phyloP scores from a whole-genome alignment of 2,113 vertebrate genomes.

The Triplophysa tibetana region DNA sequence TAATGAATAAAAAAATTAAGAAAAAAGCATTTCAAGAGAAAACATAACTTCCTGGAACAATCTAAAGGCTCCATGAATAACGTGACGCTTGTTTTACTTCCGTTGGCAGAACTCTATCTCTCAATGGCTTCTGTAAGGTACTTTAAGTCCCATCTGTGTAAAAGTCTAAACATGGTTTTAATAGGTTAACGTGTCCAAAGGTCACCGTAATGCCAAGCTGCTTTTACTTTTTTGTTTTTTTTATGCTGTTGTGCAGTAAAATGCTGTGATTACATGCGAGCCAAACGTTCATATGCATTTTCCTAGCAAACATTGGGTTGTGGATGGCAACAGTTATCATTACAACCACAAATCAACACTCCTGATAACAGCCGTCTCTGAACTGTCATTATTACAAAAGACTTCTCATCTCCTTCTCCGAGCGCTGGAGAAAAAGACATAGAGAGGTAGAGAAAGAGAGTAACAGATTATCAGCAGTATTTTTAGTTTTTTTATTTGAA shows the following conservation, averaged over 20 bases:
- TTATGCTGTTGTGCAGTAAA: background rate
- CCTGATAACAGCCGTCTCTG: constrained; percentile 23
- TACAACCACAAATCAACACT: constrained; percentile 24
- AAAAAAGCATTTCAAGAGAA: no score
- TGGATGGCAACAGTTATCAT: constrained; percentile 8
- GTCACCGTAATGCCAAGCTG: background rate
- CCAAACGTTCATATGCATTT: background rate
- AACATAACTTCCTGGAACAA: no score
- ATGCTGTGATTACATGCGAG: background rate
- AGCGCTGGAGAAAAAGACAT: constrained; percentile 11
- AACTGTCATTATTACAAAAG: constrained; percentile 27
- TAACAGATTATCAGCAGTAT: constrained; percentile 31
- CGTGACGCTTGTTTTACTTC: no score
- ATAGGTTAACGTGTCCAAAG: background rate
- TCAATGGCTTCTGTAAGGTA: background rate
- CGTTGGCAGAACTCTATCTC: no score
- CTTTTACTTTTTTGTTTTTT: background rate
- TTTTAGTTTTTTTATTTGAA: constrained; percentile 25
- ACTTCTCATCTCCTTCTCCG: background rate
- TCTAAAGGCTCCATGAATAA: no score
- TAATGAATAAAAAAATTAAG: no score
- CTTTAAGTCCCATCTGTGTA: background rate
- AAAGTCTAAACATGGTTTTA: background rate
- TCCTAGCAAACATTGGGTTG: background rate
- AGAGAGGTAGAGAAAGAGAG: constrained; percentile 17